Base-by-base conservation (phyloP, 2,888 invertebrate species). In the Idaea straminata region DNA sequence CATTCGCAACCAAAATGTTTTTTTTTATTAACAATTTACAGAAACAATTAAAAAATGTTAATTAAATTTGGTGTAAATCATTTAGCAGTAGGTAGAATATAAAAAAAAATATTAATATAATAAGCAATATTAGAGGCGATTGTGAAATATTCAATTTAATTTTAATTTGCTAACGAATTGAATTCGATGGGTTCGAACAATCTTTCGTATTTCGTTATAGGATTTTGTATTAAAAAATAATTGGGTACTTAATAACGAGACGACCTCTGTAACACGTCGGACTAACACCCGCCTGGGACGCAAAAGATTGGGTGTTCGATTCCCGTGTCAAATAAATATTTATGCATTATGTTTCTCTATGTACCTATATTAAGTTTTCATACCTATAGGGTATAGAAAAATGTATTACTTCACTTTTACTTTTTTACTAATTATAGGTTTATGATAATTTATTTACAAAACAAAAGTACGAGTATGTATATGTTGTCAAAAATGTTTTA, bases 261-360 rank as follows among this genome's bases (percentile, higher is more conserved):
- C 25, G 25, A 25, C 25, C 25, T 25, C 25, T 25, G 25, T 25
- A 3, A 3, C 3, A 3, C 3, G 25, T 2, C 0, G 57, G 57
- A 5, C 57, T 57, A 57, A 57, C 10, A 57, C 57, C 61, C 47
- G 38, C 15, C 57, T 63, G 61, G 35, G 47, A 15, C 61, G 61
- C 64, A 47, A 57, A 61, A 25, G 3, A 3, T 25, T 25, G 25
- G 2, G 25, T 25, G 25, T 25, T 25, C 25, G 25, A 25, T 25
- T 25, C 25, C n/a, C n/a, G n/a, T n/a, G n/a, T n/a, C n/a, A n/a
- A n/a, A n/a, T n/a, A n/a, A n/a, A n/a, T n/a, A n/a, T n/a, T n/a
- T n/a, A n/a, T n/a, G n/a, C n/a, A n/a, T n/a, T n/a, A n/a, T n/a
- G n/a, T n/a, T n/a, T n/a, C n/a, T n/a, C n/a, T n/a, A n/a, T n/a